Evolutionary conservation across 2,888 invertebrate genomes (phyloP), one percentile per base, ranked within the genome.

Genomic region (Aleiodes alternator): DNA sequence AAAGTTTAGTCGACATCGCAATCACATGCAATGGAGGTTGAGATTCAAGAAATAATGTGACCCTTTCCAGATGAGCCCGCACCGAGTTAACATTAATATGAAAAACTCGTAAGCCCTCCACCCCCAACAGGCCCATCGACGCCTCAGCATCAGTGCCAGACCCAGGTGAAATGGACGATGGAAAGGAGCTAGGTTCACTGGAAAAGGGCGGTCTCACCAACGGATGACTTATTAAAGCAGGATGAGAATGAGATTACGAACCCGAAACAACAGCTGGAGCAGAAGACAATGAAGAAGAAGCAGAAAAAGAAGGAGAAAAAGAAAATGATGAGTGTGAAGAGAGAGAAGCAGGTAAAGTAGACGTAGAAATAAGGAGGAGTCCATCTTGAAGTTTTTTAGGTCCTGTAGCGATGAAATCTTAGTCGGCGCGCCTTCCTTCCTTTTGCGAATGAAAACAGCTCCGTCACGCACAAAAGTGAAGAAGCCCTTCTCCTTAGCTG

Each of bases 1-100:
- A 55, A 16, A 55, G 55, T 16, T 16, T 55, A n/a, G 14, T 55
- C 14, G 55, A 55, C 55, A 55, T 55, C n/a, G 55, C 55, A 16
- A 55, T 55, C 8, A 55, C 55, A 55, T 55, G 55, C 7, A 55
- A 55, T 14, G 55, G 55, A 55, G 55, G 55, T 8, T 14, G 55
- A 55, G 55, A 55, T 9, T 12, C 55, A 14, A 55, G 14, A 14
- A 55, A 55, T 8, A 14, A 14, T 14, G 4, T 14, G 7, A 55
- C 55, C 9, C 14, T 12, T 23, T 14, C 55, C 14, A 16, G 12
- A 11, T 51, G 51, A n/a, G 51, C 38, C 38, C 38, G 1, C 38
- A 38, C 38, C 38, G 38, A 38, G 38, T 38, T 38, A 38, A 38
- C 38, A 38, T 38, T 38, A 38, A 38, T 3, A 38, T 38, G 38